Percentiles rank a stretch among this genome's conserved stretches.
Conservation (phyloP, 2,797 vertebrate genomes). For the Acipenser oxyrinchus region DNA sequence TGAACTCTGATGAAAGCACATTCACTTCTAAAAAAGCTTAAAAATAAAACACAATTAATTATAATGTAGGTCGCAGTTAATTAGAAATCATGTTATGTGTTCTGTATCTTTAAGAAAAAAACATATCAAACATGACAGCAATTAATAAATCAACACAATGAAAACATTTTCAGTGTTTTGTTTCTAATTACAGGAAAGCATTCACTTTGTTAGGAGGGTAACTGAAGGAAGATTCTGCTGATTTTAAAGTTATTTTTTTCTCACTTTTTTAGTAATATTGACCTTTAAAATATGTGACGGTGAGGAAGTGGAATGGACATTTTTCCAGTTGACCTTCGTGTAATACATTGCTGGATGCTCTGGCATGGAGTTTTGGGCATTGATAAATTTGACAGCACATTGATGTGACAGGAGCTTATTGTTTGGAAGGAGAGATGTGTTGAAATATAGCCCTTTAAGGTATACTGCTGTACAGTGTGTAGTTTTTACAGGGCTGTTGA, state of each 20-base stretch:
- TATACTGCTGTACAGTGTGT: conserved; percentile 17
- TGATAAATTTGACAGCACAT: conserved; percentile 42
- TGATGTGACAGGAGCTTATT: conserved; percentile 34
- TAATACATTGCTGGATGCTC: conserved; percentile 31
- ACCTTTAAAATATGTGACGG: conserved; percentile 47
- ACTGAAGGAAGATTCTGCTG: neutral
- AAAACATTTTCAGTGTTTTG: too few relatives aligned
- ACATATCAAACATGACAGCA: neutral
- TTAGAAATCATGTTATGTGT: neutral
- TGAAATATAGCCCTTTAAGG: conserved; percentile 19
- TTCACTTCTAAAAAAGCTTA: too few relatives aligned
- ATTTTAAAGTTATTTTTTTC: neutral
- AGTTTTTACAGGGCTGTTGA: neutral
- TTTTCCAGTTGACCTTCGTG: conserved; percentile 60
- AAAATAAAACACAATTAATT: too few relatives aligned
- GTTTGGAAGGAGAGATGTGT: conserved; percentile 27
- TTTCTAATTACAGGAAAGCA: neutral
- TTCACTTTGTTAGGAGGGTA: neutral
- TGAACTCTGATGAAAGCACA: too few relatives aligned
- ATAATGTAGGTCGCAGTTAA: too few relatives aligned
- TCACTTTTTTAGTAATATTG: conserved; percentile 18
- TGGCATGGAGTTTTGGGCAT: conserved; percentile 30
- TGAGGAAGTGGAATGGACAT: conserved; percentile 45
- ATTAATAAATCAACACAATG: neutral
- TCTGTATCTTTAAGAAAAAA: neutral